These are phyloP conservation scores for Spongilla lacustris DNA, from an alignment of 37 sponge, comb jelly and placozoan genomes.

Conservation along the genomic window DNA sequence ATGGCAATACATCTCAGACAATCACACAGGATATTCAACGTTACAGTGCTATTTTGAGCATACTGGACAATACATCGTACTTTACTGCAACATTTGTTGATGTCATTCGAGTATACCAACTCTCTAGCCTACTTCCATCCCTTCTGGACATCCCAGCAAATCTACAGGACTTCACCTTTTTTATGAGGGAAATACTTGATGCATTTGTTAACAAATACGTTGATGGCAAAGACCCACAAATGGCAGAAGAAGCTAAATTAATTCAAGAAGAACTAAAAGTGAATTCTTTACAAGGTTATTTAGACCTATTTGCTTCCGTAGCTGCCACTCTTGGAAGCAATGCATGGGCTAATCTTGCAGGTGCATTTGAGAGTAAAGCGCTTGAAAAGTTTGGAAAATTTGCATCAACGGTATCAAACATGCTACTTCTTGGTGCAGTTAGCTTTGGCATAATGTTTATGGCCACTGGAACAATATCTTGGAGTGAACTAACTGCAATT, in stretches of 20 bases:
- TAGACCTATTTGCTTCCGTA: neutral
- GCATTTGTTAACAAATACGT: conserved; percentile 22
- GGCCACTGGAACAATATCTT: neutral
- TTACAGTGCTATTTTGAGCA: neutral
- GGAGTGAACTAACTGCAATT: conserved; percentile 10
- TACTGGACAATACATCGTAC: neutral
- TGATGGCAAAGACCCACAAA: conserved; percentile 4
- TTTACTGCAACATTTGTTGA: neutral
- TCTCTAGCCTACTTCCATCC: neutral
- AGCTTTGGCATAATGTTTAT: neutral
- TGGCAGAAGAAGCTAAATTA: neutral
- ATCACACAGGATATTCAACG: neutral
- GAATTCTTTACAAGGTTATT: neutral
- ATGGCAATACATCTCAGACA: conserved; percentile 5
- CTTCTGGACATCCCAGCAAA: neutral
- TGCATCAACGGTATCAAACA: neutral
- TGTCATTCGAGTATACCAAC: neutral
- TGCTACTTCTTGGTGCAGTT: neutral
- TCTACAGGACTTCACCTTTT: neutral
- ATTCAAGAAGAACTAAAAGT: neutral
- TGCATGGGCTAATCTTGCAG: neutral
- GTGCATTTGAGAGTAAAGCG: neutral
- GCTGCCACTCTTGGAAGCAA: neutral
- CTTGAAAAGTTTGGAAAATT: conserved; percentile 1
- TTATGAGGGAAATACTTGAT: conserved; percentile 4